A percentile compares a stretch with the other conserved stretches of the same genome.
phyloP scores from a whole-genome alignment of 1,140 invertebrate genomes.

The Fopius arisanus region DNA sequence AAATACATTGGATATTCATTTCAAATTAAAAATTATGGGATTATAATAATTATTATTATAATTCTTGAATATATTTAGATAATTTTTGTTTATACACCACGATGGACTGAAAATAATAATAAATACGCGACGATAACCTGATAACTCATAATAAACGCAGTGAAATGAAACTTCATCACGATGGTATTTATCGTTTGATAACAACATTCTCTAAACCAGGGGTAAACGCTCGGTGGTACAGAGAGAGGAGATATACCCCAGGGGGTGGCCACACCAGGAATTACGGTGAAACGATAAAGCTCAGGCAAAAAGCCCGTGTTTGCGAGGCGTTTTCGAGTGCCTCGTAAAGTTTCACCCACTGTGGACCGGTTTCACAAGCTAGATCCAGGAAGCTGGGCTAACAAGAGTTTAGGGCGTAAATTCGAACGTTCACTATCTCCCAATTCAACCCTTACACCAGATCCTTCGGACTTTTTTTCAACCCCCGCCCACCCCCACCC shows the following conservation, averaged over 20 bases:
- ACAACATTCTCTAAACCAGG: background rate
- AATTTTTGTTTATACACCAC: no score
- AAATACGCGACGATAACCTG: background rate
- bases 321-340: conserved; percentile 33
- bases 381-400: conserved; percentile 12
- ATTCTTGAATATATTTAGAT: no score
- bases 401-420: conserved; percentile 32
- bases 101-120: no score
- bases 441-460: background rate
- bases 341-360: conserved; percentile 29
- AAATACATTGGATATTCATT: no score
- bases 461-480: background rate
- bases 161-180: background rate
- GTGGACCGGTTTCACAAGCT: conserved; percentile 9
- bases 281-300: conserved; percentile 32
- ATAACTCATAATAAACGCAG: background rate
- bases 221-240: background rate
- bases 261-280: conserved; percentile 15
- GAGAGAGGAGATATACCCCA: background rate
- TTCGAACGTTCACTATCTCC: conserved; percentile 12
- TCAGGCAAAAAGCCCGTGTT: conserved; percentile 33
- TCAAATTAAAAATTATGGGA: no score
- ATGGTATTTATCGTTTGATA: background rate
- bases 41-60: no score
- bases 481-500: no score